Base-by-base conservation (phyloP, 2,797 vertebrate genomes). In the Siniperca undulata region DNA sequence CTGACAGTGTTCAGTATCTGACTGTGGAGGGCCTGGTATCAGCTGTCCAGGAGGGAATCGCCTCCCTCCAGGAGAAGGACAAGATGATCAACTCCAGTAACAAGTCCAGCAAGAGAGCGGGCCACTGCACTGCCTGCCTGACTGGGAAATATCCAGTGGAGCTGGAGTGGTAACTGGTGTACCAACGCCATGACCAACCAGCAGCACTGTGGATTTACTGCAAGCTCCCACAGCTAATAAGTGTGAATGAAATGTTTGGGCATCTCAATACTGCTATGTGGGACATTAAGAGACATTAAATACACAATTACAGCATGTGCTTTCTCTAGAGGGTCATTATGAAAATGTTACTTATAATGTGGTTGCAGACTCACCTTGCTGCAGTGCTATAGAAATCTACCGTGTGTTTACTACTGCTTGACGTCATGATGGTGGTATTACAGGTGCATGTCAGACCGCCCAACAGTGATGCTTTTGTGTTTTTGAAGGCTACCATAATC, bases 91-190 rank as follows among this genome's bases (percentile, higher is more conserved):
- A 93, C 84, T 91, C 90, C 44, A 81, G 87, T 16, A 95, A 91
- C 60, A 91, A 89, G 0, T n/a, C 80, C 2, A n/a, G 52, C 19
- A 88, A 79, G 50, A 96, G 93, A 88, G 89, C 92, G 0, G 97
- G 98, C 34, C 98, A 99, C 76, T 99, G 99, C 93, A 99, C 95
- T 1, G 99, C 99, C 0, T 99, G 99, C 77, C 97, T 99, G 70
- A 99, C 98, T 1, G 98, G 99, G 82, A 96, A 98, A 78, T 99
- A 99, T 64, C 99, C 99, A 0, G 97, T 99, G 19, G 97, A 99
- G 82, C 92, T 99, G 22, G 97, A 99, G 50, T 99, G 99, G 99
- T 99, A 95, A 96, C 59, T 8, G 14, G 19, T 24, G 44, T 5
- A 19, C 27, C 44, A 27, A 9, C 1, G 8, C 27, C 48, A 38